Conservation (phyloP, 2,888 invertebrate species). For the Scaptomyza tumidula region DNA sequence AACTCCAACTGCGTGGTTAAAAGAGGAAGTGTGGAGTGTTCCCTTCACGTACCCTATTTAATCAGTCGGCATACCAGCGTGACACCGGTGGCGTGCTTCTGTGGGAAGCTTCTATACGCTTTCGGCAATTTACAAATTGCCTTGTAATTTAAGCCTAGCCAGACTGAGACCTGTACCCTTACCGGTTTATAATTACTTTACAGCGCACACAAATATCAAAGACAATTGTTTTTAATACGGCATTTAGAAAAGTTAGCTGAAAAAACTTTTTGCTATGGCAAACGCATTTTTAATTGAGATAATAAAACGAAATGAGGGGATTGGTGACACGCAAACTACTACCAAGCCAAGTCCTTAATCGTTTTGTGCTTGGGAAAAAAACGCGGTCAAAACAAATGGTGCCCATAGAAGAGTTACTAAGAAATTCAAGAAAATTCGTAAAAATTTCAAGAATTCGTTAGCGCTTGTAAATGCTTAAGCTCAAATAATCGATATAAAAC, state of each 20-base stretch:
- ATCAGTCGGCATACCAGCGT: too few relatives aligned
- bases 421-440: background rate
- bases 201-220: constrained; percentile 10
- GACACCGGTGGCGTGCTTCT: too few relatives aligned
- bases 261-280: background rate
- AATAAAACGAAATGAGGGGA: background rate
- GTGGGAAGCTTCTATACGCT: too few relatives aligned
- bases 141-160: too few relatives aligned
- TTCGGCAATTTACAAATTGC: too few relatives aligned
- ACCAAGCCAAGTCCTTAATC: constrained; percentile 11
- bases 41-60: too few relatives aligned
- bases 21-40: too few relatives aligned
- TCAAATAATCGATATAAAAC: background rate
- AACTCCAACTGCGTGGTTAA: too few relatives aligned
- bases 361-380: constrained; percentile 5
- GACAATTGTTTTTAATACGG: constrained; percentile 24
- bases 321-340: constrained; percentile 13
- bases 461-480: background rate
- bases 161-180: too few relatives aligned
- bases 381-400: constrained; percentile 16
- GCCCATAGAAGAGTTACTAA: constrained; percentile 9
- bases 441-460: background rate
- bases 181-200: constrained; percentile 1
- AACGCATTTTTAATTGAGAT: constrained; percentile 34
- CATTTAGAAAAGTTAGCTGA: background rate